A percentile compares a stretch with the other conserved stretches of the same genome.
Conservation (phyloP, 2,113 vertebrate genomes). For the Deroptyus accipitrinus region DNA sequence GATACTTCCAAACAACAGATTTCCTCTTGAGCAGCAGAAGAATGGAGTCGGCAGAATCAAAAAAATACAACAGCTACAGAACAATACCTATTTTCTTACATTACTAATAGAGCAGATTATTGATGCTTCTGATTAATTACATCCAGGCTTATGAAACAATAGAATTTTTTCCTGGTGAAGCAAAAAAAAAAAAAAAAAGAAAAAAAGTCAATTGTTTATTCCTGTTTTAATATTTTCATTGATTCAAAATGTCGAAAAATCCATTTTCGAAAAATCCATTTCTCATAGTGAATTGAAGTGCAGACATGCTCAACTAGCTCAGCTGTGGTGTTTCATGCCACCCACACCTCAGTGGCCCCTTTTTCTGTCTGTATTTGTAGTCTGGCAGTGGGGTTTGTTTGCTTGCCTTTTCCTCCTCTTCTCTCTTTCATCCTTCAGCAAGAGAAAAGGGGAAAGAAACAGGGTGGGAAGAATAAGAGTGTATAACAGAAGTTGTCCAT, state of each 20-base stretch:
- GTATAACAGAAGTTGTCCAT: neutral
- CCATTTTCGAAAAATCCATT: neutral
- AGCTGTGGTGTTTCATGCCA: neutral
- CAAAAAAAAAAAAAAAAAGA: neutral
- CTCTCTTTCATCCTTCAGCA: neutral
- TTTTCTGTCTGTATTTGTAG: neutral
- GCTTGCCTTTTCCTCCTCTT: neutral
- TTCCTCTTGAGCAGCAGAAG: neutral
- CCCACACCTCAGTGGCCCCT: neutral
- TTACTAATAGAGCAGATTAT: neutral
- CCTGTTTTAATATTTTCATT: neutral
- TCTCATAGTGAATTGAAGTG: neutral
- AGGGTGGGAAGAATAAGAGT: neutral
- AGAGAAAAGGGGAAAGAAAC: neutral
- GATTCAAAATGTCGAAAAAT: constrained; percentile 17
- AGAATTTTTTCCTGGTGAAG: neutral
- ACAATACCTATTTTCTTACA: neutral
- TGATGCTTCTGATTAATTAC: neutral
- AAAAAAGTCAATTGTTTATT: neutral
- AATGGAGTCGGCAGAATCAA: neutral
- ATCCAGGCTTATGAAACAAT: neutral
- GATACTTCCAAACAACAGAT: neutral
- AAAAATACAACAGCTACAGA: neutral
- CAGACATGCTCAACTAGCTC: neutral
- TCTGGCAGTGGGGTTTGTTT: neutral